Evolutionary conservation across 2,797 vertebrate genomes (phyloP).

Genomic region (Darevskia mixta): DNA sequence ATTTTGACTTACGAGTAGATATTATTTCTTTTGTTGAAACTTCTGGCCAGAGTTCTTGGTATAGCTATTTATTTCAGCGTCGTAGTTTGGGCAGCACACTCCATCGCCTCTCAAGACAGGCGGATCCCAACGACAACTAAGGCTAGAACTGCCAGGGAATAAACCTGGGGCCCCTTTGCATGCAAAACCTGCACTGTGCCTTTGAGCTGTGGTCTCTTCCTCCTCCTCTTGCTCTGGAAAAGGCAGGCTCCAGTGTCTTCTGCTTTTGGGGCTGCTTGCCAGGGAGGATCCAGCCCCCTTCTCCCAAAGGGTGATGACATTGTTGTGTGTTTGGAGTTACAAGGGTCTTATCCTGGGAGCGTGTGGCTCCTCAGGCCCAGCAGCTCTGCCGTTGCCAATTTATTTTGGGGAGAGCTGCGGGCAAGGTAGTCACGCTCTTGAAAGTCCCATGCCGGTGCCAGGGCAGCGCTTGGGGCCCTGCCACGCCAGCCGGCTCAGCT

Average conservation of each 20-base stretch:
- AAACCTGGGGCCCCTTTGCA: neutral
- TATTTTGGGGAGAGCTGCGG: neutral
- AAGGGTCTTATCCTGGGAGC: neutral
- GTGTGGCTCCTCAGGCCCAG: neutral
- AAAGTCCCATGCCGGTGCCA: too few relatives aligned
- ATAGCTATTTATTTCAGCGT: too few relatives aligned
- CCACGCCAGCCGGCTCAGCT: neutral
- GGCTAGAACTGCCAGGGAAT: neutral
- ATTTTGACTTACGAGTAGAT: too few relatives aligned
- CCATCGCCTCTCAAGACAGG: too few relatives aligned
- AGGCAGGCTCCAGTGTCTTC: neutral
- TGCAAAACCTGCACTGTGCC: neutral
- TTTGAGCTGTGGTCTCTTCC: too few relatives aligned
- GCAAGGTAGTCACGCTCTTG: neutral
- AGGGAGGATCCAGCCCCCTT: neutral
- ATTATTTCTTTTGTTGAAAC: too few relatives aligned
- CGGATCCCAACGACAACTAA: too few relatives aligned
- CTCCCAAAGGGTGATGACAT: too few relatives aligned
- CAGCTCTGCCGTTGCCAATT: neutral
- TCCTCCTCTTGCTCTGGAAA: neutral
- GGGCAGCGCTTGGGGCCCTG: neutral
- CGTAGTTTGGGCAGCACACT: neutral
- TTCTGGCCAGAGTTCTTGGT: too few relatives aligned
- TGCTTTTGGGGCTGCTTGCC: too few relatives aligned
- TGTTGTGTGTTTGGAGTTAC: neutral